A percentile compares a stretch with the other conserved stretches of the same genome.
These are phyloP conservation scores for Tachycineta bicolor DNA, from an alignment of 2,113 vertebrate genomes.

Conservation along the genomic window DNA sequence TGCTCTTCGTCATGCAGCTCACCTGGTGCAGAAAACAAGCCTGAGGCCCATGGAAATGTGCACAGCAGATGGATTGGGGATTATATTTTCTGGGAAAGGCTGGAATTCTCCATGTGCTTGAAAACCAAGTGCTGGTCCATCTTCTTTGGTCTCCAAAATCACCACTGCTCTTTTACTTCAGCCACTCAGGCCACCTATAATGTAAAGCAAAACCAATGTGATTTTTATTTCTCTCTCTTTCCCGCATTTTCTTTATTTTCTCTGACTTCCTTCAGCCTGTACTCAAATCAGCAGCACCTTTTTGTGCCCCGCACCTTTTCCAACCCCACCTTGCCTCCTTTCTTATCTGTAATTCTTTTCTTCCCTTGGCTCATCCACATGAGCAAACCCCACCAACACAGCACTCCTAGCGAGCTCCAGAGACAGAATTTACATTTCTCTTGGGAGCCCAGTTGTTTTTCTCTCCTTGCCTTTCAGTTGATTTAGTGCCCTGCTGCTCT, in stretches of 20 bases:
- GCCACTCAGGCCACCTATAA: not conserved
- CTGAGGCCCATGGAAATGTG: not conserved
- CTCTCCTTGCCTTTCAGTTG: not conserved
- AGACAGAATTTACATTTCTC: constrained; percentile 35
- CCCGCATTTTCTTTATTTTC: not conserved
- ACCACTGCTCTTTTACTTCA: not conserved
- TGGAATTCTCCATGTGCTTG: not conserved
- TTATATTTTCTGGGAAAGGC: not conserved
- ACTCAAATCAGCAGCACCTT: not conserved
- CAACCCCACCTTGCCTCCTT: not conserved
- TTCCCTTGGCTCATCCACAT: not conserved
- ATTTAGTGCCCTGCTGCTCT: constrained; percentile 42
- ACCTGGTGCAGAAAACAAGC: not conserved
- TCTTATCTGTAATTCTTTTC: not conserved
- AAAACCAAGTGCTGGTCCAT: not conserved
- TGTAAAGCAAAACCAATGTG: not conserved
- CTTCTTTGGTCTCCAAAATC: not conserved
- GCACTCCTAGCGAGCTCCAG: not conserved
- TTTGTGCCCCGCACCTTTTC: not conserved
- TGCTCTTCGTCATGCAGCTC: not conserved
- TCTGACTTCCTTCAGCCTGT: not conserved
- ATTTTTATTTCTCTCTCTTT: not conserved
- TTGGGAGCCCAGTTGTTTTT: constrained; percentile 1
- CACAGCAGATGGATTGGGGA: not conserved
- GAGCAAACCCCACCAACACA: not conserved